These are phyloP conservation scores for Ceratina japonica DNA, from an alignment of 1,140 invertebrate species.

Conservation along the genomic window DNA sequence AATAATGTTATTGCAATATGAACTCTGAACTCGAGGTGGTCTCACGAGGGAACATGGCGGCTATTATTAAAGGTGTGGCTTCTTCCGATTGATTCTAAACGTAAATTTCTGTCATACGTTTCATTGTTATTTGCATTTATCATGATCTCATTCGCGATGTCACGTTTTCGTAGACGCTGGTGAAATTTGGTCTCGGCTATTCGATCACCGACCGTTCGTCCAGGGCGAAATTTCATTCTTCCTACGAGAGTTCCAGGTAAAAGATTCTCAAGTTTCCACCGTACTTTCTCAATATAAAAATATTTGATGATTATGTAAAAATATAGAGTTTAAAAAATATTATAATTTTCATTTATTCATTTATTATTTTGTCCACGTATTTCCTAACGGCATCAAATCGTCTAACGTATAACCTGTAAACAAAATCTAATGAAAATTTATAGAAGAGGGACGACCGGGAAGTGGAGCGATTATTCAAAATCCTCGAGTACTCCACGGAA, in stretches of 20 bases:
- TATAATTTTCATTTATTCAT: no score
- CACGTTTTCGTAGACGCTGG: slow-evolving; percentile 83
- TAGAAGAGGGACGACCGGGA: slow-evolving; percentile 87
- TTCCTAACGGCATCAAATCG: background rate
- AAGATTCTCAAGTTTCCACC: background rate
- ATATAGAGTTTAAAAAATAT: background rate
- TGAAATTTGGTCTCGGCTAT: slow-evolving; percentile 89
- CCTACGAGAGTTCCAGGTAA: slow-evolving; percentile 90
- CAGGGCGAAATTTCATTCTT: slow-evolving; percentile 91
- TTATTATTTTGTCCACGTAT: background rate
- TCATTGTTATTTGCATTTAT: slow-evolving; percentile 42
- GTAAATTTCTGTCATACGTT: slow-evolving; percentile 26
- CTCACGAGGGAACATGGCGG: slow-evolving; percentile 67
- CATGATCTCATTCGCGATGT: slow-evolving; percentile 37
- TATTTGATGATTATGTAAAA: slow-evolving; percentile 31
- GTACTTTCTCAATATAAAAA: background rate
- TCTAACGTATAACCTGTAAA: slow-evolving; percentile 4
- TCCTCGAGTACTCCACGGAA: slow-evolving; percentile 88
- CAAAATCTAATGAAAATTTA: slow-evolving; percentile 55
- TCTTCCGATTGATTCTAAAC: slow-evolving; percentile 40
- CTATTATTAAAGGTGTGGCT: slow-evolving; percentile 75
- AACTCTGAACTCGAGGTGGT: background rate
- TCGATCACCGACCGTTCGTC: slow-evolving; percentile 91
- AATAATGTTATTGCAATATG: background rate
- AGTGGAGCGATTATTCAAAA: slow-evolving; percentile 87